Conservation (phyloP, 1,140 invertebrate species). For the Plodia interpunctella region DNA sequence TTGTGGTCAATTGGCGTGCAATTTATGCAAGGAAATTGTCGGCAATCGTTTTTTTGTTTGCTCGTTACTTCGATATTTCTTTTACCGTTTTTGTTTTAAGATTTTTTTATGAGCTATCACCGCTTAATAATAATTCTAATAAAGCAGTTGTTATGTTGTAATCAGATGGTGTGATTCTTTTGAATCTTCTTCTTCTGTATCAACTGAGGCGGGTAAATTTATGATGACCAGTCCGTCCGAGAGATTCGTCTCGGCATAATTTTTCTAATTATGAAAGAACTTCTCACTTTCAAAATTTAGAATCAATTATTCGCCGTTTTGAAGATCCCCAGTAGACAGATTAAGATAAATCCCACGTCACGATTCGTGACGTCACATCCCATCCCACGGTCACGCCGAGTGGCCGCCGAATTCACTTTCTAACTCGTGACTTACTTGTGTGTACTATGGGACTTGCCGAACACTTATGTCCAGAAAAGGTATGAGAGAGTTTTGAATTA, state of each 20-base stretch:
- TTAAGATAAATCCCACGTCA: not conserved
- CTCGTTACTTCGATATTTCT: not conserved
- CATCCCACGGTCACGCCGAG: slow-evolving; percentile 22
- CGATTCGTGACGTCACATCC: slow-evolving; percentile 11
- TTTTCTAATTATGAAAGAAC: not conserved
- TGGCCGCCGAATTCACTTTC: slow-evolving; percentile 27
- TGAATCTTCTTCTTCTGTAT: too few species aligned
- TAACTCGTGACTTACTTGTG: slow-evolving; percentile 21
- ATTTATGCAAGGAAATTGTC: slow-evolving; percentile 1
- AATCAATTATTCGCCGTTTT: too few species aligned
- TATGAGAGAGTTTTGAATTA: not conserved
- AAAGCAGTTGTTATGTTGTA: too few species aligned
- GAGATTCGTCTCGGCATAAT: too few species aligned
- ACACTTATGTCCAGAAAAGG: not conserved
- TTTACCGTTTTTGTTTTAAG: not conserved
- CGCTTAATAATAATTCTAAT: too few species aligned
- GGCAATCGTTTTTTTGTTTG: not conserved
- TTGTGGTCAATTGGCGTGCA: not conserved
- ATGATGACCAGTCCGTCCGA: too few species aligned
- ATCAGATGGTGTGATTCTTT: too few species aligned
- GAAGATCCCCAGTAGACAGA: not conserved
- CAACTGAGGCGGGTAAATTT: too few species aligned
- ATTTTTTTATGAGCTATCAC: too few species aligned
- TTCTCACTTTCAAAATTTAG: too few species aligned
- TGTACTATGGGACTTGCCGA: slow-evolving; percentile 10